Evolutionary conservation across 2,113 vertebrate species (phyloP).

Genomic region (Corvus cornix): DNA sequence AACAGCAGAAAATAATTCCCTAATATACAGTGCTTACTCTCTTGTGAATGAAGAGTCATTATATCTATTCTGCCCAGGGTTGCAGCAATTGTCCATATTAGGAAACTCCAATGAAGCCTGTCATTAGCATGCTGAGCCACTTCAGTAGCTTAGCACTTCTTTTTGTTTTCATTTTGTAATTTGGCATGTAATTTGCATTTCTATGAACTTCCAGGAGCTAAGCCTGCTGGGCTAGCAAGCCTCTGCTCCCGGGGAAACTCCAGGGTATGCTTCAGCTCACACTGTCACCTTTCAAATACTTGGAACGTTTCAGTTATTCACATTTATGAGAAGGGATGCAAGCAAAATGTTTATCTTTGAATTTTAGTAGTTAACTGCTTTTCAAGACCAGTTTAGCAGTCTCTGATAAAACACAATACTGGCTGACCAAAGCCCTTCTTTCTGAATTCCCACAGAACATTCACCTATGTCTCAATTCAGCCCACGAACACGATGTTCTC

Average conservation of each 20-base stretch:
- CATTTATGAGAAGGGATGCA: not conserved
- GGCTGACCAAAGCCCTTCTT: not conserved
- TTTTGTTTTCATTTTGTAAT: constrained; percentile 10
- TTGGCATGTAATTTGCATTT: constrained; percentile 40
- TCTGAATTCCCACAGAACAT: not conserved
- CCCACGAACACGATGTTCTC: rapidly evolving
- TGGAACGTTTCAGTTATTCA: not conserved
- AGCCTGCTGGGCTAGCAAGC: not conserved
- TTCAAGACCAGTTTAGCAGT: not conserved
- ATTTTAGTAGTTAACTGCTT: not conserved
- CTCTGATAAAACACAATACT: not conserved
- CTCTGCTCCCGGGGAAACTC: not conserved
- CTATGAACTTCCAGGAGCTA: not conserved
- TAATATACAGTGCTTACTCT: not conserved
- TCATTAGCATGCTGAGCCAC: constrained; percentile 34
- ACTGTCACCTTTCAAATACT: not conserved
- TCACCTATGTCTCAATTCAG: not conserved
- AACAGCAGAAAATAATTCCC: not conserved
- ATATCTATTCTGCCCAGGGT: not conserved
- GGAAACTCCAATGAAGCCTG: not conserved
- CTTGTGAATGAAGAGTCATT: not conserved
- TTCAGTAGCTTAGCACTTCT: not conserved
- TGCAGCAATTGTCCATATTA: not conserved
- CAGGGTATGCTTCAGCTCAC: not conserved
- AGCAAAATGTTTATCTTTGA: not conserved